A percentile compares a stretch with the other conserved stretches of the same genome.
Evolutionary conservation across 2,888 invertebrate species (phyloP).

Genomic region (Phrixothrix hirtus): DNA sequence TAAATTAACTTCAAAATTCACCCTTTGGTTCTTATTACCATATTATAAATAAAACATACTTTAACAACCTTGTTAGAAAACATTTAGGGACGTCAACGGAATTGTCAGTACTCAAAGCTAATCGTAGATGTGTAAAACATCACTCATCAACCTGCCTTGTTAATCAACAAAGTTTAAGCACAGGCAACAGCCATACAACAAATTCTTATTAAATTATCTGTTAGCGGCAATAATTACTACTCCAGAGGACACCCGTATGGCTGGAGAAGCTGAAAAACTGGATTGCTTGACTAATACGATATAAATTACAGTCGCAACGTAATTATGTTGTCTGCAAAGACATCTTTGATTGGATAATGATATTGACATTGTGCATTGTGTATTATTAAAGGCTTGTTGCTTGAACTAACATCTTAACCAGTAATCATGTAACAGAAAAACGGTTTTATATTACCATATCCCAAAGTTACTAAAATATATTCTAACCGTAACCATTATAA

Average conservation of each 20-base stretch:
- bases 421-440: constrained; percentile 24
- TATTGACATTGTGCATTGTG: constrained; percentile 56
- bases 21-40: neutral
- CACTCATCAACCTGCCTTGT: constrained; percentile 18
- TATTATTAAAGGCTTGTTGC: constrained; percentile 53
- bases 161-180: constrained; percentile 24
- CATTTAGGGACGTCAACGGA: neutral
- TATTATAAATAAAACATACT: neutral
- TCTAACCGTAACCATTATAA: no score
- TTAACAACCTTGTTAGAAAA: neutral
- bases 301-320: constrained; percentile 54
- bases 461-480: no score
- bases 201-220: constrained; percentile 50
- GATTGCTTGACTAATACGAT: constrained; percentile 52
- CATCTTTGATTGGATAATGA: constrained; percentile 58
- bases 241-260: constrained; percentile 46
- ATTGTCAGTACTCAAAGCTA: neutral
- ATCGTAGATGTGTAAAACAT: neutral
- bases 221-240: constrained; percentile 47
- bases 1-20: neutral
- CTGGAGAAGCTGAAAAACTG: constrained; percentile 41
- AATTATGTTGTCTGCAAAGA: constrained; percentile 56
- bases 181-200: constrained; percentile 31
- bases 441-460: constrained; percentile 10
- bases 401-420: constrained; percentile 33